Conservation (phyloP, 2,888 invertebrate species). For the Ornithoptera priamus region DNA sequence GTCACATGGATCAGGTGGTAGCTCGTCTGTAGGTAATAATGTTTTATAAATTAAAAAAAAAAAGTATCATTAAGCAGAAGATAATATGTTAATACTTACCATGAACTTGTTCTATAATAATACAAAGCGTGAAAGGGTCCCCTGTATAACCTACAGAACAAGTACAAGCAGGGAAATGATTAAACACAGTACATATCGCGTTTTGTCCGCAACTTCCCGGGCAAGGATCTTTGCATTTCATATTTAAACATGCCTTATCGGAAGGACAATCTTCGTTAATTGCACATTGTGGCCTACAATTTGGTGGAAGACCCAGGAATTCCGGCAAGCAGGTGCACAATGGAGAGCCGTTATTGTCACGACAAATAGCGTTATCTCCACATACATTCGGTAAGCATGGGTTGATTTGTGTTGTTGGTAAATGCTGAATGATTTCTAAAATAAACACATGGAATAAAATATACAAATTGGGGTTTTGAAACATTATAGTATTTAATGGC, state of each 20-base stretch:
- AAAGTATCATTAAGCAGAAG: neutral
- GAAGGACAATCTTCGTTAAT: slow-evolving; percentile 86
- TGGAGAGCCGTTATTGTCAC: slow-evolving; percentile 79
- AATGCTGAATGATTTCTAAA: slow-evolving; percentile 49
- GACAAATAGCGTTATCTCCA: slow-evolving; percentile 83
- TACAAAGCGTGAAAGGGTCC: slow-evolving; percentile 86
- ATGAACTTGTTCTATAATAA: slow-evolving; percentile 67
- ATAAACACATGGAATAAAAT: slow-evolving; percentile 26
- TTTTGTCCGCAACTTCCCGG: slow-evolving; percentile 85
- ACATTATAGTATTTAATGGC: neutral
- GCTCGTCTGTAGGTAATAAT: slow-evolving; percentile 56
- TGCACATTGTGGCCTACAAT: slow-evolving; percentile 86
- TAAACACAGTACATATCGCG: slow-evolving; percentile 83
- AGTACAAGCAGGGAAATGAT: slow-evolving; percentile 85
- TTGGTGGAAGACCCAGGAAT: slow-evolving; percentile 85
- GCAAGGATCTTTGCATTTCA: slow-evolving; percentile 87
- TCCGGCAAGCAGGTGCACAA: slow-evolving; percentile 84
- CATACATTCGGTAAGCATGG: slow-evolving; percentile 87
- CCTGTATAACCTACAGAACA: slow-evolving; percentile 86
- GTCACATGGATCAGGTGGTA: slow-evolving; percentile 82
- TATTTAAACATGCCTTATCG: slow-evolving; percentile 85
- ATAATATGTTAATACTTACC: slow-evolving; percentile 46
- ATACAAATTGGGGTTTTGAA: slow-evolving; percentile 5
- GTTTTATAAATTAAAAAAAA: neutral
- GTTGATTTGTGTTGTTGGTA: slow-evolving; percentile 69